A percentile compares a stretch with the other conserved stretches of the same genome.
These are phyloP conservation scores for Tupaia chinensis DNA, from an alignment of 2,113 vertebrate genomes.

Conservation along the genomic window DNA sequence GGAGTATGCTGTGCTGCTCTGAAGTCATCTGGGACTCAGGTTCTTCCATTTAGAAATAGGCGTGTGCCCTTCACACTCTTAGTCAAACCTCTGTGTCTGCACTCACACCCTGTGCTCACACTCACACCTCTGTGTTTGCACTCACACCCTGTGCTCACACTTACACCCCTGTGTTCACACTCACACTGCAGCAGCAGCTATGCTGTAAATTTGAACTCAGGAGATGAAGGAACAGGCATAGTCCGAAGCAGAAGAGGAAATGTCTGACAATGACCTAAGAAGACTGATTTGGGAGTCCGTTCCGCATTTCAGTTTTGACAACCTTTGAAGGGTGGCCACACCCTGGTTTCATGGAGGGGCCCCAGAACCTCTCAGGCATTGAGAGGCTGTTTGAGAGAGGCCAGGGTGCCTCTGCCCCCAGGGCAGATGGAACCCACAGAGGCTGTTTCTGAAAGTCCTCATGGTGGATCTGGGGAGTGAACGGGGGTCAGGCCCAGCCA, in stretches of 20 bases:
- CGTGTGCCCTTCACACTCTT: not conserved
- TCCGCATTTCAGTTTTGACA: too few relatives aligned
- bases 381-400: not conserved
- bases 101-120: too few relatives aligned
- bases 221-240: not conserved
- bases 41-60: not conserved
- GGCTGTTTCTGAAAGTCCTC: not conserved
- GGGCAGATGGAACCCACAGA: not conserved
- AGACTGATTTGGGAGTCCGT: accelerated
- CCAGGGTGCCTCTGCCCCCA: not conserved
- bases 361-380: not conserved
- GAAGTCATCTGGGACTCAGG: not conserved
- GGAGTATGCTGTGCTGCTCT: accelerated
- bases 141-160: not conserved
- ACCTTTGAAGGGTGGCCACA: accelerated
- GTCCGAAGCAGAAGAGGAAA: not conserved
- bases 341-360: not conserved
- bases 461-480: not conserved
- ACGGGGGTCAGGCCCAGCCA: not conserved
- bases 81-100: too few relatives aligned
- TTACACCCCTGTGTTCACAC: not conserved
- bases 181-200: not conserved
- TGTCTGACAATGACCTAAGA: not conserved
- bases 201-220: not conserved
- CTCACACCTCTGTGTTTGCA: too few relatives aligned